Percentiles rank a stretch among this genome's conserved stretches.
These are phyloP conservation scores for Drosophila melanogaster DNA, from an alignment of 1,140 invertebrate genomes.

Conservation along the genomic window Release_6_plus_ISO1_MT NT_037436.4:9589001-9589500, in stretches of 20 bases:
- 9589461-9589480: constrained; percentile 43
- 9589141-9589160: constrained; percentile 53
- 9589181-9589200: constrained; percentile 74
- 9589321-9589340: constrained; percentile 43
- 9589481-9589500: constrained; percentile 13
- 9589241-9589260: no score
- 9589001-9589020: constrained; percentile 4
- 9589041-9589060: constrained; percentile 39
- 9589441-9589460: constrained; percentile 58
- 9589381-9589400: constrained; percentile 53
- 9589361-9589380: constrained; percentile 47
- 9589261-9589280: neutral
- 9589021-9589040: constrained; percentile 13
- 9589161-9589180: constrained; percentile 67
- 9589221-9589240: constrained; percentile 2
- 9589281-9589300: constrained; percentile 33
- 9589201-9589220: constrained; percentile 60
- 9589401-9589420: constrained; percentile 62
- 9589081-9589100: constrained; percentile 38
- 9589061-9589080: constrained; percentile 42
- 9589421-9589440: constrained; percentile 62
- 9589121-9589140: constrained; percentile 11
- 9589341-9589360: constrained; percentile 23
- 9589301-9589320: constrained; percentile 71
- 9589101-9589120: constrained; percentile 15